A percentile compares a stretch with the other conserved stretches of the same genome.
phyloP scores from a whole-genome alignment of 2,888 invertebrate species.

The Adelognathus sp. region DNA sequence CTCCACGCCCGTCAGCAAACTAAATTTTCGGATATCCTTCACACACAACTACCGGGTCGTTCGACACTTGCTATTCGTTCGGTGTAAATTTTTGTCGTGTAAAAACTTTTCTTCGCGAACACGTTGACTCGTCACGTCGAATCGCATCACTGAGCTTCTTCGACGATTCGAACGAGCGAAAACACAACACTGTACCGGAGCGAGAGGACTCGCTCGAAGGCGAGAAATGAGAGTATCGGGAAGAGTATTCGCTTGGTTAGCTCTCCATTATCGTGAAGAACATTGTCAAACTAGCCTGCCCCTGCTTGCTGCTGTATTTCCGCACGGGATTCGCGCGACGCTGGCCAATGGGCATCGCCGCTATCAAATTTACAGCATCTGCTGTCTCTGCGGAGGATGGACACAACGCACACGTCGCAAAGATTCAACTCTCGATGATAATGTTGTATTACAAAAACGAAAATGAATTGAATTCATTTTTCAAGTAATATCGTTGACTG shows the following conservation, averaged over 20 bases:
- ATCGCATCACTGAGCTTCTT: slow-evolving; percentile 27
- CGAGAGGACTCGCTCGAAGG: neutral
- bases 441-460: neutral
- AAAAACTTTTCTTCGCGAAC: neutral
- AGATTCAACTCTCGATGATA: neutral
- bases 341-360: slow-evolving; percentile 15
- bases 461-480: neutral
- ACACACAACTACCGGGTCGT: slow-evolving; percentile 34
- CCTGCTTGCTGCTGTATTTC: slow-evolving; percentile 9
- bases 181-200: neutral
- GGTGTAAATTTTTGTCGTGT: slow-evolving; percentile 24
- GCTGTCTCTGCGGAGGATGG: neutral
- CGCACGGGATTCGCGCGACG: slow-evolving; percentile 7
- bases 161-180: neutral
- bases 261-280: slow-evolving; percentile 25
- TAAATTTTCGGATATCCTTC: neutral
- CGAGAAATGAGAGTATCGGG: neutral
- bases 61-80: slow-evolving; percentile 33
- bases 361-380: neutral
- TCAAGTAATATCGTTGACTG: neutral
- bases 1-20: neutral
- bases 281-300: slow-evolving; percentile 23
- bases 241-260: slow-evolving; percentile 1
- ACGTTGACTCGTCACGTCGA: slow-evolving; percentile 9
- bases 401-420: neutral